These are phyloP conservation scores for Zoanthus sansibaricus DNA, from an alignment of 92 coral and sea anemone genomes.

Conservation along the genomic window DNA sequence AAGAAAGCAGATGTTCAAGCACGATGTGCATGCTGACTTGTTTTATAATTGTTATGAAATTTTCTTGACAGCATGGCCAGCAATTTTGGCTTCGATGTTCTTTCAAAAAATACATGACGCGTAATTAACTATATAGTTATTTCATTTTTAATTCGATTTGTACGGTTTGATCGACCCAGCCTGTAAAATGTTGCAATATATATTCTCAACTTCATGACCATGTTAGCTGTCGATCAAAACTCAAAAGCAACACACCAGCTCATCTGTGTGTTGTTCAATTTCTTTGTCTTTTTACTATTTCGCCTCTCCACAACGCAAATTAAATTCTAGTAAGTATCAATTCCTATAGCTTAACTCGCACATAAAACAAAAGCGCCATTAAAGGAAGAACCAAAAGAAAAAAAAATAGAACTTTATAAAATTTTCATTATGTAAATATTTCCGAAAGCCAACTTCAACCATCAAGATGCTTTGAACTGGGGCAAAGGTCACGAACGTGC, in stretches of 20 bases:
- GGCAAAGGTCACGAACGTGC: constrained; percentile 23
- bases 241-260: no score
- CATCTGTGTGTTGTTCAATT: no score
- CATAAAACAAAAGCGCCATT: constrained; percentile 4
- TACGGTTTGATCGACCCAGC: background rate
- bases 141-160: background rate
- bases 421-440: background rate
- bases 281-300: background rate
- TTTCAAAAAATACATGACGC: no score
- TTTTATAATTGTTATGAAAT: background rate
- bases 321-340: background rate
- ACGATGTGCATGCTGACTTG: background rate
- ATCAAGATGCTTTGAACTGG: constrained; percentile 23
- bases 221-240: no score
- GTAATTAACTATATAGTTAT: no score
- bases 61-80: background rate
- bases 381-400: background rate
- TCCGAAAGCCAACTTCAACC: background rate
- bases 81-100: background rate
- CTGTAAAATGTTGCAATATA: no score
- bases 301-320: background rate
- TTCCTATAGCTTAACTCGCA: background rate
- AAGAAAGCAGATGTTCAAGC: no score
- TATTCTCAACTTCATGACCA: no score
- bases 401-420: background rate